Base-by-base conservation (phyloP, 2,797 vertebrate species). In the Artibeus lituratus region DNA sequence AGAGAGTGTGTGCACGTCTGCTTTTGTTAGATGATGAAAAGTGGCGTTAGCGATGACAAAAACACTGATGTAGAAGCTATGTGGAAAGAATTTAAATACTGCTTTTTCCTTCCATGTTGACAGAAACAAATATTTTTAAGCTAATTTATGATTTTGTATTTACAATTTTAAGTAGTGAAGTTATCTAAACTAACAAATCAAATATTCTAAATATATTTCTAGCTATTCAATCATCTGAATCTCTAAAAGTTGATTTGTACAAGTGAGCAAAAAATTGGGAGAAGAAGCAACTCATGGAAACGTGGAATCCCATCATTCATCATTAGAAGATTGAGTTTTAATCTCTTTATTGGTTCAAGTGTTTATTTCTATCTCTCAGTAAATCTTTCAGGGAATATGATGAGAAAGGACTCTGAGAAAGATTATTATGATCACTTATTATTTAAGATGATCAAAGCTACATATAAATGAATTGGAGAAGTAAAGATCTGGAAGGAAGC, bases 301-400 rank as follows among this genome's bases (percentile, higher is more conserved):
- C 77, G 26, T 35, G 69, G 3, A 1, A 55, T 77, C 55, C 32
- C 5, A 44, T 82, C 3, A 19, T 73, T 87, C 44, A 5, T 57
- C 62, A 47, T 74, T 16, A 84, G 51, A 49, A 7, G 12, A 74
- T 49, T 82, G 72, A 26, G 80, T 89, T 94, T 93, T 67, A 0
- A 57, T 42, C 24, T 91, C 22, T 85, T 39, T 7, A 19, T 69
- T 85, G 88, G n/a, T 91, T 83, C 14, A 49, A 62, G 59, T n/a
- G 39, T 87, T 83, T 77, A n/a, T 76, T 77, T 93, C 86, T 72
- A 26, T 90, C 26, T 53, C 26, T 81, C 21, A 70, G 55, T 83
- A 83, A 89, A 74, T 77, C 69, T 87, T 69, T 39, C 53, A 2
- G 29, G 29, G 35, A 67, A 62, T 32, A 57, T 0, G 11, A 53